Conservation (phyloP, 2,888 invertebrate species). For the Dasysyrphus albostriatus region DNA sequence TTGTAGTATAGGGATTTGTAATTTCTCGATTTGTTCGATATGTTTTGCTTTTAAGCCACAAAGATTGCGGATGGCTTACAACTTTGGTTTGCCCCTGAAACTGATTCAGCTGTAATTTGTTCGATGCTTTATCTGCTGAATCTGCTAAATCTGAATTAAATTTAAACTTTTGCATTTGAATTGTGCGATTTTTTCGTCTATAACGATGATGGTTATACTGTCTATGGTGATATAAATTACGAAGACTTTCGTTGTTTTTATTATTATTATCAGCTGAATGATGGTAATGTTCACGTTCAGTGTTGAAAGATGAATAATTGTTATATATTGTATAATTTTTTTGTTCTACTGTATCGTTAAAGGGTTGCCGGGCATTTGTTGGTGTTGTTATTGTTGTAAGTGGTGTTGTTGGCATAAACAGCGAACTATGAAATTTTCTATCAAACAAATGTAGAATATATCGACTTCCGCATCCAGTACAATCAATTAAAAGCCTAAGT, state of each 20-base stretch:
- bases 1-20: not conserved
- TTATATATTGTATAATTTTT: not conserved
- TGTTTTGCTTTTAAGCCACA: constrained; percentile 26
- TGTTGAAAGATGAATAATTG: constrained; percentile 2
- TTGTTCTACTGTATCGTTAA: constrained; percentile 6
- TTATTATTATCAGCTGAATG: constrained; percentile 28
- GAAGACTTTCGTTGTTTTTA: constrained; percentile 21
- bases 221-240: constrained; percentile 51
- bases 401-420: constrained; percentile 16
- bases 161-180: constrained; percentile 12
- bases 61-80: constrained; percentile 7
- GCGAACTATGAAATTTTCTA: constrained; percentile 48
- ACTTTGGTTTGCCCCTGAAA: constrained; percentile 4
- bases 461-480: constrained; percentile 91
- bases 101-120: not conserved
- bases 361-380: not conserved
- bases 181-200: constrained; percentile 60
- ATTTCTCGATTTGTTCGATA: constrained; percentile 38
- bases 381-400: not conserved
- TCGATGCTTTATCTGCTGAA: not conserved
- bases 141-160: not conserved
- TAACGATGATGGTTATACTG: constrained; percentile 58
- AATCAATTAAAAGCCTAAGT: constrained; percentile 92
- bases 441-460: constrained; percentile 88
- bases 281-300: not conserved